Percentiles rank a stretch among this genome's conserved stretches.
Conservation (phyloP, 2,797 vertebrate species). For the Capromys pilorides region DNA sequence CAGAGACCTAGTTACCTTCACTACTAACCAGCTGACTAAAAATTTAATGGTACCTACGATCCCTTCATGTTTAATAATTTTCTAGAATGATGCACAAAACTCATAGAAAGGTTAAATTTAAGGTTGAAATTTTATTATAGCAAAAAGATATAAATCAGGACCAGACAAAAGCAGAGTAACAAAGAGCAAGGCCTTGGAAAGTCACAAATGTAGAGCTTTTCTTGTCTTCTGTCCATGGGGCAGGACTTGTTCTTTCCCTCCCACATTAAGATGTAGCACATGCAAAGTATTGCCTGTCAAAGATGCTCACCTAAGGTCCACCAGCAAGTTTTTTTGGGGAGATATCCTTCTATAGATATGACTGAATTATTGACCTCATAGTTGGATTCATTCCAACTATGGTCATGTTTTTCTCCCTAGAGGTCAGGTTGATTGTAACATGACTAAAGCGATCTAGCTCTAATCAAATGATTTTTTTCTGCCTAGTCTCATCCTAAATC, state of each 20-base stretch:
- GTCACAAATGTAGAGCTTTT: background rate
- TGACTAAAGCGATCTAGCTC: constrained; percentile 31
- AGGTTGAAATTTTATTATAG: background rate
- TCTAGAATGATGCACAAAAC: background rate
- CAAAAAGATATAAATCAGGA: constrained; percentile 9
- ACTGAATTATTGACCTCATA: background rate
- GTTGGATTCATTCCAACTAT: background rate
- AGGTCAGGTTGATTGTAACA: background rate
- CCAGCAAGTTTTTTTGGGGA: background rate
- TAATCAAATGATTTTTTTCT: background rate
- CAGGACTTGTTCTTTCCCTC: background rate
- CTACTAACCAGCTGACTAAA: background rate
- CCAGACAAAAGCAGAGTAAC: background rate
- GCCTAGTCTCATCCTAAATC: background rate
- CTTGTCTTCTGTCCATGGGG: background rate
- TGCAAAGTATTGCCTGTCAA: background rate
- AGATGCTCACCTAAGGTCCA: background rate
- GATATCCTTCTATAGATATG: background rate
- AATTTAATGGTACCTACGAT: background rate
- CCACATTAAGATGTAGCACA: background rate
- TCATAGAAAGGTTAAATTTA: background rate
- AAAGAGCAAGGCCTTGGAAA: background rate
- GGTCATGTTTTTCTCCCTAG: background rate
- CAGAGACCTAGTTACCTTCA: background rate
- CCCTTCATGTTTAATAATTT: background rate